phyloP scores from a whole-genome alignment of 1,140 invertebrate species.

The Cepaea nemoralis region DNA sequence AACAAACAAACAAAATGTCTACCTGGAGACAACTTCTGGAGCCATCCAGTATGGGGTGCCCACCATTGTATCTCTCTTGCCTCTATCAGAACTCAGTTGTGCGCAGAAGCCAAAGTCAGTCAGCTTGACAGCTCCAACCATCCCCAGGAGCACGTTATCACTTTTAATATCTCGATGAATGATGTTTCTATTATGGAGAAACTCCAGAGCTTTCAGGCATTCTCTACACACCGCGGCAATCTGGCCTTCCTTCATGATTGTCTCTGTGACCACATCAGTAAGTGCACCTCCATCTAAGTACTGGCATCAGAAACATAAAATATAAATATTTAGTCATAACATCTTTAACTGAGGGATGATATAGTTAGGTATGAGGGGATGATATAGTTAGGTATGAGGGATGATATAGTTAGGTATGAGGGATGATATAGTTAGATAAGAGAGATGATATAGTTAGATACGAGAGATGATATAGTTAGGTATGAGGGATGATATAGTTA shows the following conservation, averaged over 20 bases:
- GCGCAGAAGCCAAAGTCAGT: conserved; percentile 74
- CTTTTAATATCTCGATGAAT: conserved; percentile 83
- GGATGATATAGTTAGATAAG: no score
- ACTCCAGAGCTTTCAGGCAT: conserved; percentile 94
- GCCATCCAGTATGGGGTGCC: conserved; percentile 73
- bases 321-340: no score
- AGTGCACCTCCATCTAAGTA: conserved; percentile 75
- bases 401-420: no score
- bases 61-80: conserved; percentile 71
- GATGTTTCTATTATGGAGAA: conserved; percentile 96
- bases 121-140: conserved; percentile 70
- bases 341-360: no score
- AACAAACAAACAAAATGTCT: no score
- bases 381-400: no score
- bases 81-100: conserved; percentile 65
- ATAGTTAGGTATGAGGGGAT: no score
- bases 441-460: no score
- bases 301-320: conserved; percentile 15
- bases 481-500: no score
- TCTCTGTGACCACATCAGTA: conserved; percentile 76
- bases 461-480: no score
- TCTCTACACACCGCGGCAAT: conserved; percentile 95
- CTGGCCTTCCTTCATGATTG: conserved; percentile 82
- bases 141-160: conserved; percentile 72
- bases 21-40: conserved; percentile 69